Evolutionary conservation across 2,888 invertebrate species (phyloP).

Genomic region (Petrolisthes manimaculis): DNA sequence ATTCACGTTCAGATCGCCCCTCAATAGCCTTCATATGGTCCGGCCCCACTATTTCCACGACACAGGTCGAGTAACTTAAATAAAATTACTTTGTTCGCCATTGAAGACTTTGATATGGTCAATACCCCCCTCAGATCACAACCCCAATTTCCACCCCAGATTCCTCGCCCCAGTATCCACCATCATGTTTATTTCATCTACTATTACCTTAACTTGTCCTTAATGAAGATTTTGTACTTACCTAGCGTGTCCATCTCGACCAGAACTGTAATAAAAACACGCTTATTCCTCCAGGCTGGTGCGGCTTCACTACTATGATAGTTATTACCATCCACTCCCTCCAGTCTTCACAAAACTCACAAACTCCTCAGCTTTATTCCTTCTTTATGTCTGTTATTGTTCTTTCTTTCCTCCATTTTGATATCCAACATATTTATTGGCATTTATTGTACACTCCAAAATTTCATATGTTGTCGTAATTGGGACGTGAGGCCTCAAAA

Average conservation of each 20-base stretch:
- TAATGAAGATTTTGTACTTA: conserved; percentile 18
- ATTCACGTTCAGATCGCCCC: neutral
- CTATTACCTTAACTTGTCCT: neutral
- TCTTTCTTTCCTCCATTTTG: neutral
- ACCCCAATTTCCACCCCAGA: neutral
- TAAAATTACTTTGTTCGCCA: conserved; percentile 33
- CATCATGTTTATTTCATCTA: neutral
- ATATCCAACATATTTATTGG: neutral
- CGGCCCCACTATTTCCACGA: neutral
- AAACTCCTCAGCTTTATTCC: conserved; percentile 10
- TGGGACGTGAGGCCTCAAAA: neutral
- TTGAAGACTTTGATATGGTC: conserved; percentile 48
- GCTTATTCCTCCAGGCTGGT: conserved; percentile 16
- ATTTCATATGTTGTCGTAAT: neutral
- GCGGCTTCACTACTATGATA: conserved; percentile 48
- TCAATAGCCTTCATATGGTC: neutral
- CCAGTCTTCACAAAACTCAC: conserved; percentile 30
- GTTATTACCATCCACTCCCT: conserved; percentile 20
- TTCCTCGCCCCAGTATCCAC: neutral
- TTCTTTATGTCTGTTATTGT: neutral
- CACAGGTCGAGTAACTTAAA: conserved; percentile 15
- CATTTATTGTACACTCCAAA: conserved; percentile 7
- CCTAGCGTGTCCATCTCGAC: conserved; percentile 43
- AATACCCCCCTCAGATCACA: conserved; percentile 32
- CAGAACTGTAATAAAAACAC: conserved; percentile 30